These are phyloP conservation scores for Mohoua ochrocephala DNA, from an alignment of 2,113 vertebrate species.

Conservation along the genomic window DNA sequence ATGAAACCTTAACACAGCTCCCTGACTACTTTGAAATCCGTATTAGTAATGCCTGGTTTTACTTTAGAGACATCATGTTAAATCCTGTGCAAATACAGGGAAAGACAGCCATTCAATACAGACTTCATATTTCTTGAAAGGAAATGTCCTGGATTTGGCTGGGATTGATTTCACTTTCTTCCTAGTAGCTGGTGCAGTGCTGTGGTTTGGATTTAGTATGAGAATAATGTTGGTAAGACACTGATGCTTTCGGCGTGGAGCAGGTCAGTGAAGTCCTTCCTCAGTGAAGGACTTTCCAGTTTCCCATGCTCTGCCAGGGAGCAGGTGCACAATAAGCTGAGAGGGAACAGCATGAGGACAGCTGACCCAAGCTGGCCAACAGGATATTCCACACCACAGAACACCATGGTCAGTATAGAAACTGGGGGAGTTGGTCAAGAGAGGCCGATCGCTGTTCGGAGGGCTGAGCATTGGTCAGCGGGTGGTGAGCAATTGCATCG, in stretches of 20 bases:
- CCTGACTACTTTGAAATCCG: not conserved
- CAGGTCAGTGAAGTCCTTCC: not conserved
- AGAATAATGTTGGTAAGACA: not conserved
- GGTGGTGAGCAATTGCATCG: not conserved
- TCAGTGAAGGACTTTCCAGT: not conserved
- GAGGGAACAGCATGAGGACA: not conserved
- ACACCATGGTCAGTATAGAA: not conserved
- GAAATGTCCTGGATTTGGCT: not conserved
- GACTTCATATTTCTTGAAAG: not conserved
- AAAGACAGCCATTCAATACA: not conserved
- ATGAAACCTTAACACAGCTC: not conserved
- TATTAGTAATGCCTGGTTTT: not conserved
- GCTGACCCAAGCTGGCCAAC: not conserved
- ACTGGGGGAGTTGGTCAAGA: not conserved
- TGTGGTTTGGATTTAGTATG: not conserved
- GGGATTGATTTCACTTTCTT: not conserved
- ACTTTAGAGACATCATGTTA: not conserved
- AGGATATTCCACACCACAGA: not conserved
- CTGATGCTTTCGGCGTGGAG: not conserved
- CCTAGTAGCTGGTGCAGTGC: not conserved
- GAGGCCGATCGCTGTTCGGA: fast-evolving
- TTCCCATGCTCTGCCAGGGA: not conserved
- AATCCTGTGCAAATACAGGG: not conserved
- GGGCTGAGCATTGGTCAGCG: fast-evolving
- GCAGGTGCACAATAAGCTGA: not conserved